Evolutionary conservation across 2,113 vertebrate genomes (phyloP), one percentile per base, ranked within the genome.

Genomic region (Scatophagus argus): DNA sequence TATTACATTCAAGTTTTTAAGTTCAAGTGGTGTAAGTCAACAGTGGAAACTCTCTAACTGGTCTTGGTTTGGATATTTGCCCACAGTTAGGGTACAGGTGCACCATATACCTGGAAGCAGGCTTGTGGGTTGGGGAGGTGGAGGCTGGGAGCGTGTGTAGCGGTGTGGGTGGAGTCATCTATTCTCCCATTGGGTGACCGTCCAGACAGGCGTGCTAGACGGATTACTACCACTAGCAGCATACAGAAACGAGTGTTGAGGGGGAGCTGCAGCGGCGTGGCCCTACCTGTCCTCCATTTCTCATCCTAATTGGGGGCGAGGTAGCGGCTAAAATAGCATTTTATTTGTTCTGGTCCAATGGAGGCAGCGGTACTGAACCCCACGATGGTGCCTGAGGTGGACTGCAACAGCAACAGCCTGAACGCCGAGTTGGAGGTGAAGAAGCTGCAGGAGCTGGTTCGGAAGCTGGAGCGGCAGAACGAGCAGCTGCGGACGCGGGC

Each of bases 371-470:
- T 94, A 51, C 81, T 88, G 81, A 88, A 81, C 43, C 77, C 80
- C 9, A 72, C 82, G 31, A 82, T 88, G 17, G 71, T 92, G 83
- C 12, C 92, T 74, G 90, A 95, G 81, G 86, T 93, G 78, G 93
- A 94, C 78, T 89, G 90, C 79, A 93, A 92, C 88, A 89, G 93
- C 86, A 82, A 94, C 82, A 86, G 59, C 64, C 87, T 94, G 88
- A 95, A 92, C 88, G 95, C 96, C 1, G 96, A 98, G 93, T 90
- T 96, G 92, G 96, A 98, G 94, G 96, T 97, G 93, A 96, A 95
- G 93, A 98, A 97, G 93, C 96, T 98, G 87, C 96, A 97, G 93
- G 95, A 97, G 92, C 95, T 98, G 80, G 96, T 98, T 51, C 92
- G 96, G 49, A 97, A 95, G 69, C 94, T 97, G 90, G 96, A 98